phyloP scores from a whole-genome alignment of 2,113 vertebrate species.

The Cepphus grylle region DNA sequence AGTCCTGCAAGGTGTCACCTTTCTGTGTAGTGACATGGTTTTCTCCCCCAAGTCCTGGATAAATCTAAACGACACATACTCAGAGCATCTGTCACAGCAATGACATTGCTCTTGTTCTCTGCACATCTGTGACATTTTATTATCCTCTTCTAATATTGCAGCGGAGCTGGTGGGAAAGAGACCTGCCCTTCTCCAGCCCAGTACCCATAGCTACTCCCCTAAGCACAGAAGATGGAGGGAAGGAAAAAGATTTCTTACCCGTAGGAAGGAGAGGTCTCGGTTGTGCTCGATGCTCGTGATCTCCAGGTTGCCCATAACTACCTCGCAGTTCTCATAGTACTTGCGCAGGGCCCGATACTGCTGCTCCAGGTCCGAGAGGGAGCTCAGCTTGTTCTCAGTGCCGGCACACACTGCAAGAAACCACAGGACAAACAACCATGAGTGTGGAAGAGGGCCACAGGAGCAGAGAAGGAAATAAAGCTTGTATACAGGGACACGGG shows the following conservation, averaged over 20 bases:
- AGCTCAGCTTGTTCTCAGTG: slow-evolving; percentile 97
- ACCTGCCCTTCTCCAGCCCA: not conserved
- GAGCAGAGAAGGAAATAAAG: not conserved
- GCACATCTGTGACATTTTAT: not conserved
- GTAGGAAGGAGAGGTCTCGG: slow-evolving; percentile 92
- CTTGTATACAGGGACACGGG: not conserved
- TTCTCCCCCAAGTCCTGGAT: not conserved
- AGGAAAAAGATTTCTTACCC: slow-evolving; percentile 74
- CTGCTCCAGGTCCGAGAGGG: slow-evolving; percentile 94
- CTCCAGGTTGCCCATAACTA: slow-evolving; percentile 98
- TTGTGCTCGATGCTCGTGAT: slow-evolving; percentile 97
- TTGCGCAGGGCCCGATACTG: slow-evolving; percentile 94
- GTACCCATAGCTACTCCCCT: not conserved
- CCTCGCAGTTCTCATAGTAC: slow-evolving; percentile 96
- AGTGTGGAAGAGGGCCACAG: not conserved
- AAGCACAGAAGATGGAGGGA: not conserved
- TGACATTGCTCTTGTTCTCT: not conserved
- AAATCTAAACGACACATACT: not conserved
- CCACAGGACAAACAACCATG: not conserved
- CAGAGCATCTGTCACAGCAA: not conserved
- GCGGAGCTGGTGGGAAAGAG: not conserved
- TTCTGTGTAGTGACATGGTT: not conserved
- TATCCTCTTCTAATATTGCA: not conserved
- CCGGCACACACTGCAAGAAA: slow-evolving; percentile 87
- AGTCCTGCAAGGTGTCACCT: not conserved